Evolutionary conservation across 2,888 invertebrate genomes (phyloP).

Genomic region (Eucera pruinosa): DNA sequence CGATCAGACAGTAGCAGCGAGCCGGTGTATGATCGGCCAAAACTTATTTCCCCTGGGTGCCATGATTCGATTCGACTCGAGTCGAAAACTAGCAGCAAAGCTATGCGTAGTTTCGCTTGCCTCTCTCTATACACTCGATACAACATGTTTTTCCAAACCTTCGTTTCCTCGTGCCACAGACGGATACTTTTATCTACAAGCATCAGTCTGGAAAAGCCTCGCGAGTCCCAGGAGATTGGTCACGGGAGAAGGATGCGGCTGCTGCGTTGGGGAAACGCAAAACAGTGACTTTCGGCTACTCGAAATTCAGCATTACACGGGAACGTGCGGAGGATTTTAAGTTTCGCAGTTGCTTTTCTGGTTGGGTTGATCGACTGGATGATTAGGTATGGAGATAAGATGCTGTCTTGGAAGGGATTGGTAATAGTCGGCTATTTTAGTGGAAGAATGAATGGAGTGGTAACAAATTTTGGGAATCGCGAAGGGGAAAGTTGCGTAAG

Average conservation of each 20-base stretch:
- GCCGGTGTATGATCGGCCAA: conserved; percentile 76
- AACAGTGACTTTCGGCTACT: conserved; percentile 45
- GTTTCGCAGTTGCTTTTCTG: no score
- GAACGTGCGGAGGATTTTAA: background rate
- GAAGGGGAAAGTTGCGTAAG: no score
- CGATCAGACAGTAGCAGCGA: conserved; percentile 65
- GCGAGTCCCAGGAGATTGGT: conserved; percentile 73
- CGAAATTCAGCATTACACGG: background rate
- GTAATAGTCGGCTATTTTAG: no score
- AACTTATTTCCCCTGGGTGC: conserved; percentile 82
- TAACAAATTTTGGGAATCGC: no score
- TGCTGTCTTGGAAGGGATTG: no score
- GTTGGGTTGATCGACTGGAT: no score
- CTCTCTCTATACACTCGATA: conserved; percentile 1
- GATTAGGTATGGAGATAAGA: no score
- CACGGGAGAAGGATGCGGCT: conserved; percentile 30
- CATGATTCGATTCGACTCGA: conserved; percentile 80
- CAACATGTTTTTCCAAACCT: conserved; percentile 11
- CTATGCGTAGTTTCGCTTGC: conserved; percentile 11
- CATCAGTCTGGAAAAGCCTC: conserved; percentile 57
- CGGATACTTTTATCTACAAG: conserved; percentile 37
- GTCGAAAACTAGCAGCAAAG: conserved; percentile 51
- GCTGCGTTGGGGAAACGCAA: conserved; percentile 10
- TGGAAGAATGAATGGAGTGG: no score
- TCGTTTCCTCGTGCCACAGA: background rate